A percentile compares a stretch with the other conserved stretches of the same genome.
These are phyloP conservation scores for Hippocampus mohnikei DNA, from an alignment of 2,113 vertebrate species.

Conservation along the genomic window DNA sequence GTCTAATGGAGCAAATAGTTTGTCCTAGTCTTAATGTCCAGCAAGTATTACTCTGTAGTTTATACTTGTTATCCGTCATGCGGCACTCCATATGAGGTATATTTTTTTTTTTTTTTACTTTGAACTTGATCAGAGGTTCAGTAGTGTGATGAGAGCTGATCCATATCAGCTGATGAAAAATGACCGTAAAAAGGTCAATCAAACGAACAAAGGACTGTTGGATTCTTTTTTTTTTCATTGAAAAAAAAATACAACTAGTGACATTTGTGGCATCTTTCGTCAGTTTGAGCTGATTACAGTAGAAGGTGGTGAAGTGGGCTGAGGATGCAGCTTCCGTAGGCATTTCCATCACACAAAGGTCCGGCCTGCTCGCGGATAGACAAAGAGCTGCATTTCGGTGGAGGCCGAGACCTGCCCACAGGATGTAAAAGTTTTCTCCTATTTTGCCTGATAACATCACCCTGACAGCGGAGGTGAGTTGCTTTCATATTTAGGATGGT, in stretches of 20 bases:
- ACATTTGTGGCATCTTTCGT: conserved; percentile 70
- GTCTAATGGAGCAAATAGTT: not conserved
- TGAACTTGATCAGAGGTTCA: conserved; percentile 41
- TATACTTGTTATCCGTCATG: not conserved
- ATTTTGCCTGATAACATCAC: conserved; percentile 45
- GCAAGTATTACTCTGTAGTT: not conserved
- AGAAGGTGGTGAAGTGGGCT: conserved; percentile 64
- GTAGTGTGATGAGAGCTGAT: conserved; percentile 42
- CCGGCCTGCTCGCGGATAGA: conserved; percentile 54
- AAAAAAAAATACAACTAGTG: conserved; percentile 45
- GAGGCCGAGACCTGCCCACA: conserved; percentile 56
- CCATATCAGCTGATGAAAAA: conserved; percentile 43
- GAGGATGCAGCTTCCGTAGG: conserved; percentile 73
- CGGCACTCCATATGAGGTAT: not conserved
- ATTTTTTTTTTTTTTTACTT: not conserved
- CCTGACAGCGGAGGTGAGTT: conserved; percentile 9
- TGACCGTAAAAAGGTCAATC: conserved; percentile 49
- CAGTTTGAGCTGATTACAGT: conserved; percentile 69
- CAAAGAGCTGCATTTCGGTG: conserved; percentile 25
- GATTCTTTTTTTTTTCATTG: conserved; percentile 36
- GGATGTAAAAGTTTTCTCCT: conserved; percentile 59
- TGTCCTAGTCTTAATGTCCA: not conserved
- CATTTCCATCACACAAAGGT: conserved; percentile 74
- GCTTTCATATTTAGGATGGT: conserved; percentile 26
- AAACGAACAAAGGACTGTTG: conserved; percentile 15